phyloP scores from a whole-genome alignment of 2,888 invertebrate species.

The Ennomos quercinarius region DNA sequence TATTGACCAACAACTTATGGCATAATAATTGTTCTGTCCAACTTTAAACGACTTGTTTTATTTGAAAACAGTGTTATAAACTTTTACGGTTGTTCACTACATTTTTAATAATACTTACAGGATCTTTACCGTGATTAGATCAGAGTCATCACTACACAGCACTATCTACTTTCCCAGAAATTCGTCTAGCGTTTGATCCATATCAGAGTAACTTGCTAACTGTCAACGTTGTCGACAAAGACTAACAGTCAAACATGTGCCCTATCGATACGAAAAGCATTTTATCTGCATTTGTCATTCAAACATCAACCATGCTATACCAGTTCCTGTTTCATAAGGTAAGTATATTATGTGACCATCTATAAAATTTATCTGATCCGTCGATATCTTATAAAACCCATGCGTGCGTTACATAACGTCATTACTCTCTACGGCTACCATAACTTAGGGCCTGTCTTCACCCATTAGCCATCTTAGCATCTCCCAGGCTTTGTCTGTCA shows the following conservation, averaged over 20 bases:
- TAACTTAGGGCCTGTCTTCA: constrained; percentile 47
- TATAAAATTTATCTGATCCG: constrained; percentile 1
- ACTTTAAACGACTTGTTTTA: too few relatives aligned
- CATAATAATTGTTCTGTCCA: too few relatives aligned
- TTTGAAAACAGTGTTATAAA: too few relatives aligned
- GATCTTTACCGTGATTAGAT: too few relatives aligned
- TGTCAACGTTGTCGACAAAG: constrained; percentile 1
- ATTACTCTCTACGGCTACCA: constrained; percentile 26
- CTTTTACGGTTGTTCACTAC: too few relatives aligned
- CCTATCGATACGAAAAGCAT: not conserved
- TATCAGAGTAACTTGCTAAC: not conserved
- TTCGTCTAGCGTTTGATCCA: not conserved
- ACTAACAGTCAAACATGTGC: too few relatives aligned
- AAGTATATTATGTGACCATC: not conserved
- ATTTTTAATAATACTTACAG: too few relatives aligned
- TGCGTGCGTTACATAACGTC: constrained; percentile 18
- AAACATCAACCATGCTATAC: not conserved
- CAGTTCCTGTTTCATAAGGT: not conserved
- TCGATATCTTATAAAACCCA: constrained; percentile 1
- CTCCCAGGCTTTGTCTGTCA: constrained; percentile 44
- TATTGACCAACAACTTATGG: too few relatives aligned
- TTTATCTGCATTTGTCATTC: constrained; percentile 2
- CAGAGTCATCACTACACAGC: too few relatives aligned
- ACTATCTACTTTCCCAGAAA: not conserved
- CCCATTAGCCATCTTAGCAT: constrained; percentile 57